Base-by-base conservation (phyloP, 1,140 invertebrate species). In the Drosophila sucinea region DNA sequence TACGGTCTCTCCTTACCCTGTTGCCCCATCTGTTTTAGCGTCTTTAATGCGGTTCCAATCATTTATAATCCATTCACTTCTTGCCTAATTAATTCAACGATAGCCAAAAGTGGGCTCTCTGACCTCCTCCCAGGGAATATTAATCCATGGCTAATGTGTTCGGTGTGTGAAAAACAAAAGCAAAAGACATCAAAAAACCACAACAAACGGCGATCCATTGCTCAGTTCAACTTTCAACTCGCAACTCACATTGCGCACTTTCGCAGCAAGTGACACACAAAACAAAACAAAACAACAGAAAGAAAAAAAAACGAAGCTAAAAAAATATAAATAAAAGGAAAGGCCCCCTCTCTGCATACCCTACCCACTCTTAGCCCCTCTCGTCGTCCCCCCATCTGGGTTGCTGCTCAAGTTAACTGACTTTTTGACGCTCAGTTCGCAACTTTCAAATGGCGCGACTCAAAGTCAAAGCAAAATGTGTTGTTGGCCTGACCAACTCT, bases 221-320 rank as follows among this genome's bases (percentile, higher is more conserved):
- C 66, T 70, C 55, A 67, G 76, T 74, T 87, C 80, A 87, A 87
- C 83, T 87, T 87, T 87, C 84, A 87, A 87, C 83, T 87, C 79
- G 70, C 84, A 87, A 87, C 80, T 87, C 79, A 75, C 47, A 70
- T 76, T 65, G 74, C 74, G 83, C 44, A 87, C 83, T 87, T 87
- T 87, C 84, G 84, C 84, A 84, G 83, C 73, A 79, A 87, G 76
- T 89, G 83, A 86, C 83, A 86, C 73, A 86, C 73, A 84, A 70
- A 79, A 47, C 40, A 67, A 70, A 57, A 33, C 35, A 38, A 33
- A 35, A 54, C 58, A 61, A 27, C 30, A 41, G 62, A 38, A 78
- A 66, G 51, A 55, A 68, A 76, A 58, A 32, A 55, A 38, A 41
- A 66, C 47, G 56, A 73, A 17, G 57, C 33, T 17, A 1, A 7